A percentile compares a stretch with the other conserved stretches of the same genome.
Conservation (phyloP, 2,888 invertebrate species). For the Drosophila atripex region DNA sequence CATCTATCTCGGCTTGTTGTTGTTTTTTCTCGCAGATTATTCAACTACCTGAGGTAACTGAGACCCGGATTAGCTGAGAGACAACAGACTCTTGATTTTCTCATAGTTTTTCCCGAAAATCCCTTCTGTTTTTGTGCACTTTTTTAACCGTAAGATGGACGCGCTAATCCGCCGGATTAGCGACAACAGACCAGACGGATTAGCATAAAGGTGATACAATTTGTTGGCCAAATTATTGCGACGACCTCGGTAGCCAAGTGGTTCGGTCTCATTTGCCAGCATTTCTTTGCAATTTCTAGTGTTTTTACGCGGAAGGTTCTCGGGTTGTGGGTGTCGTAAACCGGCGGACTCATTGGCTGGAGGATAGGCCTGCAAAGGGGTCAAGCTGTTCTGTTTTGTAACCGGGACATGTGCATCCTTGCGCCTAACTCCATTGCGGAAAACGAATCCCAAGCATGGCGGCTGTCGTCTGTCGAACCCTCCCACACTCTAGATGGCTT, state of each 20-base stretch:
- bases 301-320: slow-evolving; percentile 65
- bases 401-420: slow-evolving; percentile 41
- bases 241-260: slow-evolving; percentile 50
- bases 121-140: slow-evolving; percentile 58
- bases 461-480: slow-evolving; percentile 21
- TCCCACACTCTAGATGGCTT: slow-evolving; percentile 21
- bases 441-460: slow-evolving; percentile 29
- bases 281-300: slow-evolving; percentile 10
- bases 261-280: slow-evolving; percentile 11
- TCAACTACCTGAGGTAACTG: slow-evolving; percentile 19
- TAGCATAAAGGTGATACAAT: slow-evolving; percentile 74
- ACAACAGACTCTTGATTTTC: slow-evolving; percentile 57
- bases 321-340: slow-evolving; percentile 48
- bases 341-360: slow-evolving; percentile 4
- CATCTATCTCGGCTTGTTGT: slow-evolving; percentile 34
- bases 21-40: slow-evolving; percentile 4
- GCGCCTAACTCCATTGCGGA: not conserved
- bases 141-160: slow-evolving; percentile 62
- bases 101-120: slow-evolving; percentile 57
- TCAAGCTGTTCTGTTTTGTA: slow-evolving; percentile 52
- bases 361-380: slow-evolving; percentile 57
- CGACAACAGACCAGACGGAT: slow-evolving; percentile 55
- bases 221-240: slow-evolving; percentile 58
- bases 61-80: slow-evolving; percentile 67
- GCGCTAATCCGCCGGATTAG: slow-evolving; percentile 72